Base-by-base conservation (phyloP, 1,140 invertebrate species). In the Lordiphosa clarofinis region DNA sequence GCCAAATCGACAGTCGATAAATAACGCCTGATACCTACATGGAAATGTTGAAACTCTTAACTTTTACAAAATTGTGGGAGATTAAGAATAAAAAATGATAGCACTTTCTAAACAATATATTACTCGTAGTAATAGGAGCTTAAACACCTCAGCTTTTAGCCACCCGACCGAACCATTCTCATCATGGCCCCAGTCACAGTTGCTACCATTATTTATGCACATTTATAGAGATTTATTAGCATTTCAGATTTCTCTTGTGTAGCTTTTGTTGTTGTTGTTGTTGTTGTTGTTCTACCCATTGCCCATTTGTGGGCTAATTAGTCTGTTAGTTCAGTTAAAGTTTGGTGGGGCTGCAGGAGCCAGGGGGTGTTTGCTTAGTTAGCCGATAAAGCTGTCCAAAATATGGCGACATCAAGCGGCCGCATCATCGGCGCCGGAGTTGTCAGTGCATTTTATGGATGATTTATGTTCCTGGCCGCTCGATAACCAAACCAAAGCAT, bases 251-350 rank as follows among this genome's bases (percentile, higher is more conserved):
- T 28, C 24, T 7, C 24, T 28, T 6, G 6, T 28, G 37, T 21
- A 4, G 5, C 15, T 21, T 4, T 31, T 68, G 44, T 64, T 28
- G 37, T 24, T 9, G 6, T 12, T 21, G 6, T 36, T 68, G 44
- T 64, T n/a, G n/a, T n/a, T n/a, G n/a, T n/a, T n/a, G n/a, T n/a
- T n/a, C n/a, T n/a, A 5, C 5, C 24, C 46, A n/a, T 49, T 56
- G 46, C 43, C 31, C 46, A 39, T 54, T 71, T 61, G 54, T 57
- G 31, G 73, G 44, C 59, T 65, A 79, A 78, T 78, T 79, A 73
- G 64, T 54, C 55, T 46, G 62, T 13, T 69, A 44, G 42, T 31
- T 24, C 36, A 43, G 35, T 35, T 12, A 64, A 64, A 12, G 39
- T 31, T 35, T 28, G 24, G 24, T 5, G 24, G 24, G 24, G 24